phyloP scores from a whole-genome alignment of 2,888 invertebrate species.

The Tetranychus truncatus region DNA sequence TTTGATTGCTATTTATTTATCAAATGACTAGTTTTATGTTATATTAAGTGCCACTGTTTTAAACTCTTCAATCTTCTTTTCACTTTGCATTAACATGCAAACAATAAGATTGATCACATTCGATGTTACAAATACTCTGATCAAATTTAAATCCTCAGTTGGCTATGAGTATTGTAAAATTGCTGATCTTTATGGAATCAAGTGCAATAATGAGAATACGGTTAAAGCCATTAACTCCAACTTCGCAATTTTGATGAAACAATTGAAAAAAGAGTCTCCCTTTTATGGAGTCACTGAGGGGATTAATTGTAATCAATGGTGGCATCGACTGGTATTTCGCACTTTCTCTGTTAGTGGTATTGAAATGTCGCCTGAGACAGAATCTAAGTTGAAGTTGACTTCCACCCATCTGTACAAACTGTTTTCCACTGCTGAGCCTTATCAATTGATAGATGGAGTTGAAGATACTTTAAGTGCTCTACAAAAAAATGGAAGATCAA shows the following conservation, averaged over 20 bases:
- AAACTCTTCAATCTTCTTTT: too few species aligned
- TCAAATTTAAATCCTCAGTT: conserved; percentile 50
- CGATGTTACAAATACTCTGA: conserved; percentile 66
- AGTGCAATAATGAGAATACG: conserved; percentile 36
- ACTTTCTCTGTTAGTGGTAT: conserved; percentile 41
- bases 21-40: too few species aligned
- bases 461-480: conserved; percentile 46
- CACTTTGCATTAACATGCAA: background rate
- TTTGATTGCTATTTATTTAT: too few species aligned
- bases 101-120: conserved; percentile 47
- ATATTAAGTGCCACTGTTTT: too few species aligned
- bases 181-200: conserved; percentile 49
- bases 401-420: conserved; percentile 35
- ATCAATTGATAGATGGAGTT: conserved; percentile 50
- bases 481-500: conserved; percentile 26
- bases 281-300: conserved; percentile 54
- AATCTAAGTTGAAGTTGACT: conserved; percentile 28
- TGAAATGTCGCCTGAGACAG: conserved; percentile 16
- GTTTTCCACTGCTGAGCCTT: conserved; percentile 52
- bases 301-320: conserved; percentile 59
- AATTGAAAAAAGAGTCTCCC: conserved; percentile 49
- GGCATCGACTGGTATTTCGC: conserved; percentile 48
- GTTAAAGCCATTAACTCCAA: background rate
- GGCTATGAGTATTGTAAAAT: conserved; percentile 54
- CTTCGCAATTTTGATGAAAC: conserved; percentile 36